Percentiles rank a stretch among this genome's conserved stretches.
These are phyloP conservation scores for Yponomeuta evonymella DNA, from an alignment of 2,888 invertebrate genomes.

Conservation along the genomic window DNA sequence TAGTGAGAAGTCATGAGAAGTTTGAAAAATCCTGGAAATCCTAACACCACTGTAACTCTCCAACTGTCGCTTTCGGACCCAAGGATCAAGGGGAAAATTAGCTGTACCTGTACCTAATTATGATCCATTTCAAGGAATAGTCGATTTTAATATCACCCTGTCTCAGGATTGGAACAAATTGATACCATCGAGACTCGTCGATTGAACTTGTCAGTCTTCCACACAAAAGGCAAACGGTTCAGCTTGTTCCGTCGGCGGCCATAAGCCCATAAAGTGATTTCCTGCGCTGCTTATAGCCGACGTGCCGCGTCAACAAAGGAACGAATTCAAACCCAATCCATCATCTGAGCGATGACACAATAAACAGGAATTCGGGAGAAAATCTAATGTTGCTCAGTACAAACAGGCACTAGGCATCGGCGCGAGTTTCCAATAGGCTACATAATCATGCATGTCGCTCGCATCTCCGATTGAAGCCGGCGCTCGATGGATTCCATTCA, in stretches of 20 bases:
- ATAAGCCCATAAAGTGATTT: background rate
- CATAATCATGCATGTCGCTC: constrained; percentile 1
- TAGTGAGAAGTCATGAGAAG: no score
- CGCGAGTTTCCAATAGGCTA: constrained; percentile 2
- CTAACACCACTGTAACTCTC: no score
- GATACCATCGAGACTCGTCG: background rate
- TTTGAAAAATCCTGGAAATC: no score
- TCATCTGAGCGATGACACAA: background rate
- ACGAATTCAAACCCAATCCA: background rate
- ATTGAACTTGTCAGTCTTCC: background rate
- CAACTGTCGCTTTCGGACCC: no score
- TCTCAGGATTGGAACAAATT: background rate
- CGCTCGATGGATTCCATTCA: constrained; percentile 44
- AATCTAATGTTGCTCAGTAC: background rate
- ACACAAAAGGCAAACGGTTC: background rate
- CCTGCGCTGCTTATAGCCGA: background rate
- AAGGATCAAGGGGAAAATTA: no score
- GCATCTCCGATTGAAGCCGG: constrained; percentile 2
- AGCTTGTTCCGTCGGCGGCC: background rate
- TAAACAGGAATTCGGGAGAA: background rate
- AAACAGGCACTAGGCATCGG: background rate
- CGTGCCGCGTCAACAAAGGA: background rate
- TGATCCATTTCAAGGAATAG: no score
- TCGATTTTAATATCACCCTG: background rate
- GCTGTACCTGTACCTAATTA: no score